phyloP scores from a whole-genome alignment of 2,113 vertebrate species.

The Dicerorhinus sumatrensis region DNA sequence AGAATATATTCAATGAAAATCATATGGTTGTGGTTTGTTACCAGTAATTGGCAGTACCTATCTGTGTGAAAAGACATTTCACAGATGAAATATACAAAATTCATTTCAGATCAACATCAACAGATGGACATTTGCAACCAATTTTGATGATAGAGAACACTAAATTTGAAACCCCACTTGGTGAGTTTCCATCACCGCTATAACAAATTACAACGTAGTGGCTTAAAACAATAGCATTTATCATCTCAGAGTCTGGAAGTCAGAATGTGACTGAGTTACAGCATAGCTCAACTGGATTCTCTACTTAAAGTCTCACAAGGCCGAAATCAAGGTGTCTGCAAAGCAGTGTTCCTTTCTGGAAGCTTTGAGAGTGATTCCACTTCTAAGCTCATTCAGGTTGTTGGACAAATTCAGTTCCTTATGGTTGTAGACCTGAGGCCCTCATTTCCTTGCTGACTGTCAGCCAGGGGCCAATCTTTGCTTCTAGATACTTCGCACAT shows the following conservation, averaged over 20 bases:
- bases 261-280: not conserved
- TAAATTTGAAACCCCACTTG: not conserved
- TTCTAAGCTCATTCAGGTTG: not conserved
- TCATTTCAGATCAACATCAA: not conserved
- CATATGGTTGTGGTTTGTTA: not conserved
- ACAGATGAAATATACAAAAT: slow-evolving; percentile 29
- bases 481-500: not conserved
- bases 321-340: not conserved
- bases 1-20: not conserved
- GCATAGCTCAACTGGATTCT: not conserved
- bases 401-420: not conserved
- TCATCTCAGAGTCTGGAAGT: not conserved
- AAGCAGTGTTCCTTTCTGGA: not conserved
- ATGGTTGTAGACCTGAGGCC: not conserved
- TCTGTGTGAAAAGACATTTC: not conserved
- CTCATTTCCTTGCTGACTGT: not conserved
- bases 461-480: not conserved
- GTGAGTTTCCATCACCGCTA: not conserved
- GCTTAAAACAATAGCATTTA: not conserved
- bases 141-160: not conserved
- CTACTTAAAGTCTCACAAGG: not conserved
- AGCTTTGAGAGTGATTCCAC: not conserved
- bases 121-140: not conserved
- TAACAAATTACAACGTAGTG: not conserved
- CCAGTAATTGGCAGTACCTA: not conserved